Evolutionary conservation across 2,888 invertebrate species (phyloP).

Genomic region (Himalopsyche tibetana): DNA sequence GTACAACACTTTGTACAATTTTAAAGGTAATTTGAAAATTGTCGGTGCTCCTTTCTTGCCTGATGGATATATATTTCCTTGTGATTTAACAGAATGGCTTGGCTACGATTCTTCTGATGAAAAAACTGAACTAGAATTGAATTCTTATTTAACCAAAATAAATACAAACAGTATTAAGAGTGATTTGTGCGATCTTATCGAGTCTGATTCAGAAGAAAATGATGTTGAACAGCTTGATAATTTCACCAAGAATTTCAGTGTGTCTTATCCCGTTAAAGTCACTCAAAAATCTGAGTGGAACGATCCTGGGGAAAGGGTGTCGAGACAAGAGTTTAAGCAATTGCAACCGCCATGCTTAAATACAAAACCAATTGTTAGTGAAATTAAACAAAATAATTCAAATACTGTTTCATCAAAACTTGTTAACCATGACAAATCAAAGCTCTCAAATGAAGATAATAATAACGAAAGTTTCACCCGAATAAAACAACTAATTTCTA

Average conservation of each 20-base stretch:
- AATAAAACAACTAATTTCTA: neutral
- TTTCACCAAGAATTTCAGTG: neutral
- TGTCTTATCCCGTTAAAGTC: neutral
- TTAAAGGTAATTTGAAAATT: slow-evolving; percentile 70
- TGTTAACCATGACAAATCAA: neutral
- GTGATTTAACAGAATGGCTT: slow-evolving; percentile 74
- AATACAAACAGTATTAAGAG: neutral
- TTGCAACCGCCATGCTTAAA: neutral
- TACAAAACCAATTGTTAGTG: neutral
- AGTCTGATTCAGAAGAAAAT: slow-evolving; percentile 15
- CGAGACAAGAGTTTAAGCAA: slow-evolving; percentile 54
- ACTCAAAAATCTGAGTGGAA: neutral
- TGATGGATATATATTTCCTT: slow-evolving; percentile 72
- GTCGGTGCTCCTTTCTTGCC: slow-evolving; percentile 76
- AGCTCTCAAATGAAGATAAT: neutral
- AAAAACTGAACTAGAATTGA: slow-evolving; percentile 62
- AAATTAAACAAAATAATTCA: neutral
- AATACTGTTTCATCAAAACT: neutral
- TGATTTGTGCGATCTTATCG: neutral
- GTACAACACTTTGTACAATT: slow-evolving; percentile 74
- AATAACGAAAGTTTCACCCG: neutral
- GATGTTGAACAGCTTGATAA: neutral
- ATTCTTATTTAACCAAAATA: slow-evolving; percentile 39
- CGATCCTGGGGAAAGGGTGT: slow-evolving; percentile 53
- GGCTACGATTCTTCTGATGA: slow-evolving; percentile 74